Base-by-base conservation (phyloP, 64 coral and sea anemone species). In the Acropora tenuis region DNA sequence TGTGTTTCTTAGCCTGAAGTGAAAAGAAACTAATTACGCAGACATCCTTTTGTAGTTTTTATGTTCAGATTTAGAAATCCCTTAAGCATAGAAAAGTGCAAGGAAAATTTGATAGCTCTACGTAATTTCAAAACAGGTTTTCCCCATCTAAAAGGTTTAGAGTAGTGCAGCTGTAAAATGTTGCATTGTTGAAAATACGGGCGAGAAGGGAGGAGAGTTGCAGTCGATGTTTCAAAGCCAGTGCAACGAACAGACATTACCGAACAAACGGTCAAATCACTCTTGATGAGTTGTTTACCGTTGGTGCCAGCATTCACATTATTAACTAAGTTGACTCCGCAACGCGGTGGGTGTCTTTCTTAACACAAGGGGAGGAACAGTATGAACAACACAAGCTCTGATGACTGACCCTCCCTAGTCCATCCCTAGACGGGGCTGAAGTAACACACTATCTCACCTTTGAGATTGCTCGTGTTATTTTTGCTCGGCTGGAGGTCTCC, bases 281-380 rank as follows among this genome's bases (percentile, higher is more conserved):
- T 71, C 68, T 3, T 55, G 52, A 19, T 71, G 4, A 20, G 68
- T 20, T 20, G 40, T 6, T 71, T n/a, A 40, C 75, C 15, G 49
- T 48, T 48, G 17, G 11, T n/a, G 75, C 17, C 18, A 47, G 45
- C 41, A 12, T 13, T 52, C 76, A 82, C 50, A 82, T 43, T 65
- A 49, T 49, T n/a, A 44, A 47, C 20, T 7, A 67, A 8, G 8
- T 20, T 85, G 9, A 43, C 44, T 44, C 41, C 65, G 17, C 11
- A 43, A 30, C 30, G 30, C 30, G 41, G 65, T 63, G 79, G 16
- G 20, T 52, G 53, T 82, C 65, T 20, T 82, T 65, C 43, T 82
- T 13, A 82, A 82, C 79, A 82, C 53, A 63, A 82, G 79, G 79
- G 79, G 79, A 63, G 79, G 79, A 57, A 65, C 79, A 6, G 18